phyloP scores from a whole-genome alignment of 2,113 vertebrate species.

The Caracal caracal region DNA sequence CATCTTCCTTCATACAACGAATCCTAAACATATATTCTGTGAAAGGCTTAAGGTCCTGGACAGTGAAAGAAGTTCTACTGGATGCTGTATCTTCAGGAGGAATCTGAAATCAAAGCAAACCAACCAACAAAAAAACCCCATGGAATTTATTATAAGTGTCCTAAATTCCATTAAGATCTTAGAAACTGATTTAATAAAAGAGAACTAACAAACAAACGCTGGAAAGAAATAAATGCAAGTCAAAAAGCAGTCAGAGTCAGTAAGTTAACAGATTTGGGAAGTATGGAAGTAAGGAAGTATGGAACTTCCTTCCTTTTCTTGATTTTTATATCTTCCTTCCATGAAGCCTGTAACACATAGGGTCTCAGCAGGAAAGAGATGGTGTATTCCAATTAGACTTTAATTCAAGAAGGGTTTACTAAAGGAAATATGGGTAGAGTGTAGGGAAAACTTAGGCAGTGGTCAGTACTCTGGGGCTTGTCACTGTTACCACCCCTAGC shows the following conservation, averaged over 20 bases:
- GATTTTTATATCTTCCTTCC: background rate
- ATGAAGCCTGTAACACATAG: background rate
- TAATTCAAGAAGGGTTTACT: background rate
- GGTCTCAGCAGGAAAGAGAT: background rate
- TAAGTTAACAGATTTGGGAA: background rate
- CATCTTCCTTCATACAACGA: constrained; percentile 84
- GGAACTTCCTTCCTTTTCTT: background rate
- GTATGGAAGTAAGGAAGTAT: background rate
- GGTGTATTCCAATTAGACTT: background rate
- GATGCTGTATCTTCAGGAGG: constrained; percentile 83
- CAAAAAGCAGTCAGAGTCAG: background rate
- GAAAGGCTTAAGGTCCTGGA: constrained; percentile 90
- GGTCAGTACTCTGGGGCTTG: background rate
- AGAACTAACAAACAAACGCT: background rate
- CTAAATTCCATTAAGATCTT: background rate
- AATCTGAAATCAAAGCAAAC: constrained; percentile 84
- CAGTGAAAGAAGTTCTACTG: constrained; percentile 87
- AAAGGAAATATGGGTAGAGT: background rate
- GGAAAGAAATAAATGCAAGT: constrained; percentile 24
- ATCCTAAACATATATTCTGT: constrained; percentile 90
- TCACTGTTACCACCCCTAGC: background rate
- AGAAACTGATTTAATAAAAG: background rate
- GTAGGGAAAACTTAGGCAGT: background rate
- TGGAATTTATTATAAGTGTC: background rate
- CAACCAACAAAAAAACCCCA: background rate